Percentiles rank a stretch among this genome's conserved stretches.
Conservation (phyloP, 2,888 invertebrate genomes). For the Margaritifera margaritifera region DNA sequence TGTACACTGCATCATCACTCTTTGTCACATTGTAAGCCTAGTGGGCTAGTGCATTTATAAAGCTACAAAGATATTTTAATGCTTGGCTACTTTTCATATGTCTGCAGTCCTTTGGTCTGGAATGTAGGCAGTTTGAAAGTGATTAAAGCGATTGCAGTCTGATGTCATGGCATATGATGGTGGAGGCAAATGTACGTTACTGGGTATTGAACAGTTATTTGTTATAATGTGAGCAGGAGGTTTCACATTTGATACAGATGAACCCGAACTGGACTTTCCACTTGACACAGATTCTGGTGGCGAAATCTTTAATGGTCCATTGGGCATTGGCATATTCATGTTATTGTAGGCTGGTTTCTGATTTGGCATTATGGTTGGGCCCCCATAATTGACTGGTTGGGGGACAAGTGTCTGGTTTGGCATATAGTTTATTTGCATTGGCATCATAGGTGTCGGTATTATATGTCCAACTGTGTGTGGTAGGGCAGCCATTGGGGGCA, state of each 20-base stretch:
- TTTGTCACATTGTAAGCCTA: too few species aligned
- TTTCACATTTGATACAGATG: slow-evolving; percentile 42
- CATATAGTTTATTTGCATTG: slow-evolving; percentile 22
- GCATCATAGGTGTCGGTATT: too few species aligned
- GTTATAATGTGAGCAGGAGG: slow-evolving; percentile 29
- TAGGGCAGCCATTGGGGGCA: slow-evolving; percentile 26
- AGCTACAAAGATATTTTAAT: too few species aligned
- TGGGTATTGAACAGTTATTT: slow-evolving; percentile 31
- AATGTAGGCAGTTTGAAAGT: slow-evolving; percentile 60
- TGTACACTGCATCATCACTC: too few species aligned
- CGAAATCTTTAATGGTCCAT: slow-evolving; percentile 58
- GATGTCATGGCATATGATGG: slow-evolving; percentile 25
- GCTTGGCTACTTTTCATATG: slow-evolving; percentile 21
- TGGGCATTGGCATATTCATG: slow-evolving; percentile 36
- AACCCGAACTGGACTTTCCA: slow-evolving; percentile 63
- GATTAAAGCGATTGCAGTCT: slow-evolving; percentile 60
- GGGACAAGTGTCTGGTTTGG: slow-evolving; percentile 39
- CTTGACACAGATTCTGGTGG: slow-evolving; percentile 68
- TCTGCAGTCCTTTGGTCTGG: slow-evolving; percentile 61
- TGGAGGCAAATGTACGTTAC: slow-evolving; percentile 23
- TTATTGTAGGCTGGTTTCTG: slow-evolving; percentile 43
- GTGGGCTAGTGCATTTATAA: too few species aligned
- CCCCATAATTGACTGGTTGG: slow-evolving; percentile 8
- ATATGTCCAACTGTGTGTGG: slow-evolving; percentile 19
- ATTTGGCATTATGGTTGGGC: slow-evolving; percentile 26